These are phyloP conservation scores for Pseudorhombus dupliciocellatus DNA, from an alignment of 2,113 vertebrate species.

Conservation along the genomic window DNA sequence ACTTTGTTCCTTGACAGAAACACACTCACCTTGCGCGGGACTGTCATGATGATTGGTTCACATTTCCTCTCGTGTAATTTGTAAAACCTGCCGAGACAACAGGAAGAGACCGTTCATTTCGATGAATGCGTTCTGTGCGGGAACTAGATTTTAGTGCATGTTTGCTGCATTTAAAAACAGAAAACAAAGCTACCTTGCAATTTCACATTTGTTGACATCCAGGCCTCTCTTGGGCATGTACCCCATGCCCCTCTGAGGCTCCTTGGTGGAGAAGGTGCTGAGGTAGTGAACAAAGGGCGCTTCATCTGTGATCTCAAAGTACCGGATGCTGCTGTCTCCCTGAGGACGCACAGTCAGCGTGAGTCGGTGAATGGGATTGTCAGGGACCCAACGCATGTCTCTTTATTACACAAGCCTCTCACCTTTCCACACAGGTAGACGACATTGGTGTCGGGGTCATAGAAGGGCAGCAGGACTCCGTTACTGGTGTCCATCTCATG, in stretches of 20 bases:
- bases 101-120: too few species aligned
- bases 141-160: too few species aligned
- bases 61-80: constrained; percentile 99
- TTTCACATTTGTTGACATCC: constrained; percentile 99
- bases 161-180: not conserved
- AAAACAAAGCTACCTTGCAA: constrained; percentile 86
- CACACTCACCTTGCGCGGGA: constrained; percentile 91
- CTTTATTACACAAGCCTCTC: not conserved
- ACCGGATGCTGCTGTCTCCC: constrained; percentile 99
- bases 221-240: constrained; percentile 98
- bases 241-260: constrained; percentile 98
- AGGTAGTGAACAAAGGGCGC: constrained; percentile 98
- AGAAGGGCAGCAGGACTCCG: constrained; percentile 94
- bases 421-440: constrained; percentile 99
- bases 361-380: not conserved
- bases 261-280: constrained; percentile 98
- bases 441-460: constrained; percentile 93
- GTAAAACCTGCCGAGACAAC: constrained; percentile 87
- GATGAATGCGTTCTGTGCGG: too few species aligned
- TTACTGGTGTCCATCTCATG: constrained; percentile 99
- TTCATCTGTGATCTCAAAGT: constrained; percentile 98
- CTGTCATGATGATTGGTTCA: constrained; percentile 98
- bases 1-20: not conserved
- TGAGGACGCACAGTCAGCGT: constrained; percentile 59
- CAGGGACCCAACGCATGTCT: not conserved